phyloP scores from a whole-genome alignment of 2,113 vertebrate species.

The Pogona vitticeps region DNA sequence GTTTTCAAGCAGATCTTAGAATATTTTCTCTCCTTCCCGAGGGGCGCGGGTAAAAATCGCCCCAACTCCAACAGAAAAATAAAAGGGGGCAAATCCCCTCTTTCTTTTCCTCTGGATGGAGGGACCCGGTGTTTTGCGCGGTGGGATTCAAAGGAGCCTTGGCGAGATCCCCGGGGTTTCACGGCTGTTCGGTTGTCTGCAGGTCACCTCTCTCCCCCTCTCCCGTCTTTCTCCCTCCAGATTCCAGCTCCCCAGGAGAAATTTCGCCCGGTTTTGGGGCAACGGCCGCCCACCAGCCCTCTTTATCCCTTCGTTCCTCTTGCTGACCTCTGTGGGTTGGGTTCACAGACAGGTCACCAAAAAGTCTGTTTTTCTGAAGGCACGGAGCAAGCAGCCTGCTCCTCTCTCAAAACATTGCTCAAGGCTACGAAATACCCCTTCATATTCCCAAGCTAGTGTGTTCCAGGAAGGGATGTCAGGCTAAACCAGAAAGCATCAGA shows the following conservation, averaged over 20 bases:
- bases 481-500: too few relatives aligned
- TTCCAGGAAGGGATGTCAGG: too few relatives aligned
- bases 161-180: neutral
- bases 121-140: neutral
- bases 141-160: neutral
- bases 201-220: neutral
- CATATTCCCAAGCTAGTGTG: too few relatives aligned
- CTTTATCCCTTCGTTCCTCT: too few relatives aligned
- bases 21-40: too few relatives aligned
- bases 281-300: too few relatives aligned
- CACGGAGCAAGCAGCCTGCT: too few relatives aligned
- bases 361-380: too few relatives aligned
- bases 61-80: too few relatives aligned
- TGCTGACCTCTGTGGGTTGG: neutral
- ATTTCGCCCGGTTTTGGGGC: neutral
- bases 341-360: neutral
- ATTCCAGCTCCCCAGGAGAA: neutral
- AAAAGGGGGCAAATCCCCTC: too few relatives aligned
- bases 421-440: neutral
- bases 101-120: neutral
- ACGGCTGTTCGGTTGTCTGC: neutral
- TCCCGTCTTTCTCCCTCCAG: neutral
- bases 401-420: neutral
- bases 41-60: too few relatives aligned
- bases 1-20: too few relatives aligned